Base-by-base conservation (phyloP, 1,140 invertebrate genomes). In the Parapsyche elsis region DNA sequence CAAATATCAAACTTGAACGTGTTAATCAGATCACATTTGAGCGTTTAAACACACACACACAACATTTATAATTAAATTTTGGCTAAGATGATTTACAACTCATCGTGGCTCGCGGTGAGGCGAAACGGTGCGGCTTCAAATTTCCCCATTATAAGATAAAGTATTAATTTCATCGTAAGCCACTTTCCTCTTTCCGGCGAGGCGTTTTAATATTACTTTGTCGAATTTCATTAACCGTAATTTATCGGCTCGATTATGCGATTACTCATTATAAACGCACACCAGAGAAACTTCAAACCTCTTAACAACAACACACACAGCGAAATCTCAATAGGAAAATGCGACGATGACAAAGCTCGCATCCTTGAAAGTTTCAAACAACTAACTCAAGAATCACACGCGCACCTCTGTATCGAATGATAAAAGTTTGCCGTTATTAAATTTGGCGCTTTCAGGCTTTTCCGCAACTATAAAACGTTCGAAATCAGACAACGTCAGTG, bases 141-240 rank as follows among this genome's bases (percentile, higher is more conserved):
- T 53, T 53, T 53, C 49, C 12, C 10, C 16, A 14, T 14, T 14
- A 53, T 16, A 1, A 53, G 49, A 53, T 16, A 53, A 53, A 53
- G 10, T 53, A 53, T 53, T 53, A 53, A 53, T 53, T 53, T 53
- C 16, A 53, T 53, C 49, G 10, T 53, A 53, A 53, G 49, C 49
- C 49, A 53, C 49, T 14, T 14, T 38, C 30, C 30, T 38, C 30
- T 38, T n/a, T 7, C 30, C 30, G 30, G 1, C 1, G 30, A 16
- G 10, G 49, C 49, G 49, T 12, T 53, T 53, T 38, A 38, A 38
- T 38, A 38, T 38, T 16, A 53, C 49, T 53, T 53, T 53, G 49
- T 53, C 49, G 49, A 53, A 14, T 53, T 53, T 53, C 49, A 53
- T 53, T 53, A 53, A 12, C 49, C 49, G 49, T 53, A 53, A 53